Conservation (phyloP, 2,113 vertebrate genomes). For the rabbit (Oryctolagus cuniculus) region DNA sequence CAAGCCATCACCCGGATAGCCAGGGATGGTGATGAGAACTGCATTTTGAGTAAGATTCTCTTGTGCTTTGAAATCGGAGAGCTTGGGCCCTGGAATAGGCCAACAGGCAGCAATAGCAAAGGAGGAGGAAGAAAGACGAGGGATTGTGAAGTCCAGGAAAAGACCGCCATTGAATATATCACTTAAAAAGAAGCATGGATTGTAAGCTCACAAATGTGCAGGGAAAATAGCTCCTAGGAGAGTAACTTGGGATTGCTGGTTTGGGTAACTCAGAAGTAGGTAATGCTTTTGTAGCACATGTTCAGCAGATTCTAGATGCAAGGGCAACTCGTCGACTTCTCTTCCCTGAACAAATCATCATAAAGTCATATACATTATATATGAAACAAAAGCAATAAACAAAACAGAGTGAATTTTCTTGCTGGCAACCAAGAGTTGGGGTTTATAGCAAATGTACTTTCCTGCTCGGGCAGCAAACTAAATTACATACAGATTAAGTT, state of each 20-base stretch:
- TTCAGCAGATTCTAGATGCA: slow-evolving; percentile 59
- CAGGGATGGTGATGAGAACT: not conserved
- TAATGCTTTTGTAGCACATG: slow-evolving; percentile 34
- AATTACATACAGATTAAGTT: slow-evolving; percentile 89
- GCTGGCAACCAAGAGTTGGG: slow-evolving; percentile 73
- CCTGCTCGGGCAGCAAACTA: slow-evolving; percentile 84
- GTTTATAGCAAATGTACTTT: slow-evolving; percentile 87
- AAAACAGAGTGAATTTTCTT: slow-evolving; percentile 81
- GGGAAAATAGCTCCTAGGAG: slow-evolving; percentile 66
- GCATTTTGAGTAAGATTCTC: slow-evolving; percentile 38
- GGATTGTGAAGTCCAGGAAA: slow-evolving; percentile 52
- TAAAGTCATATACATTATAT: slow-evolving; percentile 79
- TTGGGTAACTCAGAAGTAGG: slow-evolving; percentile 59
- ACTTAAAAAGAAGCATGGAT: slow-evolving; percentile 66
- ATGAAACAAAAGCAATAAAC: slow-evolving; percentile 83
- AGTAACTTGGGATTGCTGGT: slow-evolving; percentile 47
- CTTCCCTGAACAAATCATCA: slow-evolving; percentile 74
- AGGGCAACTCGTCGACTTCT: slow-evolving; percentile 66
- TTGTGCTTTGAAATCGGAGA: not conserved
- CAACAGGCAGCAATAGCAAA: not conserved
- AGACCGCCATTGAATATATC: slow-evolving; percentile 48
- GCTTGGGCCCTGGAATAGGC: not conserved
- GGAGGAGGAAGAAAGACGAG: slow-evolving; percentile 55
- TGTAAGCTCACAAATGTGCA: slow-evolving; percentile 53
- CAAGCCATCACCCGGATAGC: not conserved